A percentile compares a stretch with the other conserved stretches of the same genome.
Evolutionary conservation across 2,113 vertebrate species (phyloP).

Genomic region (Platichthys stellatus): DNA sequence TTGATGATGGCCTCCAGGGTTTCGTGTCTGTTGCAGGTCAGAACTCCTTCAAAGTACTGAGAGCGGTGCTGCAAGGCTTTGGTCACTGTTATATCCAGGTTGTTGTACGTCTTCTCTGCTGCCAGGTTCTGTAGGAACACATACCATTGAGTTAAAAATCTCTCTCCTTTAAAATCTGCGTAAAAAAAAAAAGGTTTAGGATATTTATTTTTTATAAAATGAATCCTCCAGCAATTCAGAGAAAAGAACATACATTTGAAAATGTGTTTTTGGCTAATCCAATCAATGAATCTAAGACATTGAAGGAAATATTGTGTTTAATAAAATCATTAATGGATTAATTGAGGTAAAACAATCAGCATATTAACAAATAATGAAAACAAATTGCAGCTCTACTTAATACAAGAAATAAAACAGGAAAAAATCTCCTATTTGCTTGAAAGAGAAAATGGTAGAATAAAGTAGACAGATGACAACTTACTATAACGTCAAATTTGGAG

Average conservation of each 20-base stretch:
- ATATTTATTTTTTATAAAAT: too few species aligned
- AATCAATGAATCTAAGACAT: background rate
- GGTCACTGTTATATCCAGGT: conserved; percentile 95
- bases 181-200: background rate
- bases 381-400: background rate
- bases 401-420: background rate
- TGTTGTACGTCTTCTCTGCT: conserved; percentile 98
- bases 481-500: conserved; percentile 98
- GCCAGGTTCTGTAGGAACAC: conserved; percentile 88
- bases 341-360: background rate
- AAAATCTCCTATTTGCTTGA: background rate
- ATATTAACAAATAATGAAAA: background rate
- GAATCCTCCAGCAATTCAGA: too few species aligned
- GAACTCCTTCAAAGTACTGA: conserved; percentile 96
- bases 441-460: background rate
- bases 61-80: conserved; percentile 96
- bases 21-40: conserved; percentile 93
- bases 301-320: too few species aligned
- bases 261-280: background rate
- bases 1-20: conserved; percentile 95
- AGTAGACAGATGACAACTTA: conserved; percentile 81
- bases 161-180: background rate
- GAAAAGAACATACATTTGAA: too few species aligned
- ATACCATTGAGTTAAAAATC: background rate
- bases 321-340: background rate